These are phyloP conservation scores for Botia kubotai DNA, from an alignment of 2,797 vertebrate genomes.

Conservation along the genomic window DNA sequence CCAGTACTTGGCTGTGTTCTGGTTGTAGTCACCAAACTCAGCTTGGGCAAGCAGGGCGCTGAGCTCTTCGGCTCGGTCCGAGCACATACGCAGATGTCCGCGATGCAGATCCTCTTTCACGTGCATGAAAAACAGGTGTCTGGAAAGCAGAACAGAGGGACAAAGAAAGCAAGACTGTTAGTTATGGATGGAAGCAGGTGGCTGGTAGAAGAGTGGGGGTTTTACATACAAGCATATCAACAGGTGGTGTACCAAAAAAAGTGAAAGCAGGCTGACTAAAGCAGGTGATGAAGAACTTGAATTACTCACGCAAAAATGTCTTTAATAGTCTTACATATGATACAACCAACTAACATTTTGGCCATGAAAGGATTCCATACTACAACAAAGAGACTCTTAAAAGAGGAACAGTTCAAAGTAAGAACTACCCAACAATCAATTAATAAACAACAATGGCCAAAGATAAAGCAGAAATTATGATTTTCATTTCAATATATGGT, in stretches of 20 bases:
- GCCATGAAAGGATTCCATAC: not conserved
- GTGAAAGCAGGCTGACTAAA: not conserved
- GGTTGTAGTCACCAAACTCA: conserved; percentile 96
- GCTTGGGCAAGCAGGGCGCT: conserved; percentile 92
- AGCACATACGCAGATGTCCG: conserved; percentile 90
- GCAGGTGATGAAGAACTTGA: conserved; percentile 17
- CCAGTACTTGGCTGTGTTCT: conserved; percentile 96
- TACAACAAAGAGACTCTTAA: not conserved
- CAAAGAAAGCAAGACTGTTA: conserved; percentile 10
- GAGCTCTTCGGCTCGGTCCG: conserved; percentile 91
- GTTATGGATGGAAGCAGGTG: conserved; percentile 22
- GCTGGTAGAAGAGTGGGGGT: not conserved
- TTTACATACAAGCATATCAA: not conserved
- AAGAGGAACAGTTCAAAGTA: conserved; percentile 7
- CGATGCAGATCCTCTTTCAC: conserved; percentile 94
- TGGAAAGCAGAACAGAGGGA: conserved; percentile 61
- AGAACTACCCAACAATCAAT: not conserved
- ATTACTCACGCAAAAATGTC: not conserved
- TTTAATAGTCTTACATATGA: not conserved
- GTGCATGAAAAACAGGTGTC: conserved; percentile 94
- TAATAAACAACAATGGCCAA: conserved; percentile 13
- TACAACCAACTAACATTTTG: not conserved
- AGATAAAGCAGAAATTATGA: conserved; percentile 10
- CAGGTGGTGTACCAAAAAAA: conserved; percentile 5
- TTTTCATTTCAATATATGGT: not conserved